A percentile compares a stretch with the other conserved stretches of the same genome.
Conservation (phyloP, 1,140 invertebrate genomes). For the Lerema accius region DNA sequence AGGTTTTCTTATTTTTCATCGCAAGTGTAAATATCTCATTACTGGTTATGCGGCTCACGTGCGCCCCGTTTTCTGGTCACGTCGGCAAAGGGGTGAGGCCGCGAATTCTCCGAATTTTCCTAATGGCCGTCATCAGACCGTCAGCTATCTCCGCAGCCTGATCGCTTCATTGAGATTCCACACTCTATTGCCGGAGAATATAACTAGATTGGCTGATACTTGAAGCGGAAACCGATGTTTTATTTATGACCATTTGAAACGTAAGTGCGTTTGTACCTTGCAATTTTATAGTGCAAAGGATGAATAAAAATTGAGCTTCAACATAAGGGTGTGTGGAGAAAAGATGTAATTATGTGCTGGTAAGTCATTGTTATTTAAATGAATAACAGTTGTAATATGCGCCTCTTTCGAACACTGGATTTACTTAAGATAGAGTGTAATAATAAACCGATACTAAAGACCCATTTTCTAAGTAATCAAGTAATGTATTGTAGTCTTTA, state of each 20-base stretch:
- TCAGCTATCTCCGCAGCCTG: constrained; percentile 40
- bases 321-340: too few relatives aligned
- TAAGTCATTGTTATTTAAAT: too few relatives aligned
- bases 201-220: constrained; percentile 29
- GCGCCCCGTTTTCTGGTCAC: constrained; percentile 48
- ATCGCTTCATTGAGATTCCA: constrained; percentile 49
- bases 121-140: constrained; percentile 62
- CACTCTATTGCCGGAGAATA: constrained; percentile 25
- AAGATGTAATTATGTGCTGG: too few relatives aligned
- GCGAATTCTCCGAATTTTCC: constrained; percentile 60
- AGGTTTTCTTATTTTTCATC: constrained; percentile 12
- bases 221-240: constrained; percentile 8
- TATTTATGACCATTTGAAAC: constrained; percentile 6
- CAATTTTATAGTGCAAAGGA: too few relatives aligned
- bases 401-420: too few relatives aligned
- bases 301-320: too few relatives aligned
- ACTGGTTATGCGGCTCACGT: constrained; percentile 26
- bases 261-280: not conserved
- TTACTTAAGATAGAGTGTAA: too few relatives aligned
- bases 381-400: too few relatives aligned
- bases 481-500: too few relatives aligned
- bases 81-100: constrained; percentile 58
- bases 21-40: constrained; percentile 27
- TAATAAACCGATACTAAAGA: too few relatives aligned
- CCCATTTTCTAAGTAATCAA: too few relatives aligned